Evolutionary conservation across 2,888 invertebrate species (phyloP).

Genomic region (Caenorhabditis virilis): DNA sequence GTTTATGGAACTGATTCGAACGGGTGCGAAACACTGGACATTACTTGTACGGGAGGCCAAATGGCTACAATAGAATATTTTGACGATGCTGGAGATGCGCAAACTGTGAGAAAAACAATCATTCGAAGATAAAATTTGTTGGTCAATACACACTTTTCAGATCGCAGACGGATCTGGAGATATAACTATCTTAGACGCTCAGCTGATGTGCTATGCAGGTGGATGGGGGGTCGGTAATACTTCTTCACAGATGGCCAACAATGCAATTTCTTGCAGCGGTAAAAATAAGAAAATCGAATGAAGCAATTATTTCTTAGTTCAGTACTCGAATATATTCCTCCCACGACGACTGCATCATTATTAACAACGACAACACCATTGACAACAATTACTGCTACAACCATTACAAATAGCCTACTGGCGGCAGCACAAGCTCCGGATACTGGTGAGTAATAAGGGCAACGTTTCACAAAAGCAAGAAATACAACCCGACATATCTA

Average conservation of each 20-base stretch:
- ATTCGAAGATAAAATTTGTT: not conserved
- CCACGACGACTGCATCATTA: conserved; percentile 17
- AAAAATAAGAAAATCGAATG: not conserved
- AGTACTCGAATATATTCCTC: conserved; percentile 26
- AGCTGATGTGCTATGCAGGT: conserved; percentile 23
- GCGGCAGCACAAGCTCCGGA: conserved; percentile 3
- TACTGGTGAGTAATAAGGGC: too few species aligned
- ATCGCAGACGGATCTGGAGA: conserved; percentile 13
- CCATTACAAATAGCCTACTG: conserved; percentile 12
- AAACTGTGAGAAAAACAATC: not conserved
- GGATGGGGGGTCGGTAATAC: conserved; percentile 23
- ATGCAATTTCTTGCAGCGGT: conserved; percentile 29
- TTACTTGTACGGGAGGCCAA: conserved; percentile 30
- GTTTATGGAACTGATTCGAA: conserved; percentile 16
- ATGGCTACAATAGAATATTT: conserved; percentile 18
- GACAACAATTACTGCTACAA: conserved; percentile 10
- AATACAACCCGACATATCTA: too few species aligned
- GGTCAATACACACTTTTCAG: conserved; percentile 6
- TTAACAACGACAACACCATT: conserved; percentile 3
- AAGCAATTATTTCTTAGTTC: conserved; percentile 2
- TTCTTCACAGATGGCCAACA: conserved; percentile 6
- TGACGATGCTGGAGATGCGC: not conserved
- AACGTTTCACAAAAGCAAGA: too few species aligned
- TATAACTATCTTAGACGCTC: conserved; percentile 26
- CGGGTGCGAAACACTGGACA: conserved; percentile 14